phyloP scores from a whole-genome alignment of 1,140 invertebrate species.

The Trichonephila inaurata region DNA sequence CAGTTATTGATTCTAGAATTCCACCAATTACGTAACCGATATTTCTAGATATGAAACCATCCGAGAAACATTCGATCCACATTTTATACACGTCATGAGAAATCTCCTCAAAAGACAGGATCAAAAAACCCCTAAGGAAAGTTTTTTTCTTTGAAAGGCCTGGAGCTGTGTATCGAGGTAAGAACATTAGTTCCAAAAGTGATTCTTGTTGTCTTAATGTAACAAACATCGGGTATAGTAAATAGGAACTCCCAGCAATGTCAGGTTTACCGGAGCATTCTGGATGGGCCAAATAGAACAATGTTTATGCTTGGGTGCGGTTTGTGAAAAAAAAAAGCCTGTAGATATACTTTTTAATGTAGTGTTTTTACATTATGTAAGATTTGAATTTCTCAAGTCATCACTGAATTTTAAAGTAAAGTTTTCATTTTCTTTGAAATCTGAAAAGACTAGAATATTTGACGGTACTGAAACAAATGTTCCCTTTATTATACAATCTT shows the following conservation, averaged over 20 bases:
- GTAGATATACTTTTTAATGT: neutral
- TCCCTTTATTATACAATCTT: too few relatives aligned
- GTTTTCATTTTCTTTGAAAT: neutral
- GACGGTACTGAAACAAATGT: neutral
- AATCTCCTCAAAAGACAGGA: neutral
- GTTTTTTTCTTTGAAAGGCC: neutral
- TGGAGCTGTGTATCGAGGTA: neutral
- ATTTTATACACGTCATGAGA: neutral
- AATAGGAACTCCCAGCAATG: neutral
- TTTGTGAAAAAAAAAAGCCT: too few relatives aligned
- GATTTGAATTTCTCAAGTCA: neutral
- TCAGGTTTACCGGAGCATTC: neutral
- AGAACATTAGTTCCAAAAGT: neutral
- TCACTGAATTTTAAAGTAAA: neutral
- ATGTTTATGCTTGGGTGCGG: neutral
- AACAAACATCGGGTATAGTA: neutral
- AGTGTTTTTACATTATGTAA: neutral
- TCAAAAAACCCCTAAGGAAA: neutral
- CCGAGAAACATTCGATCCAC: slow-evolving; percentile 25
- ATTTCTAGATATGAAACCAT: slow-evolving; percentile 40
- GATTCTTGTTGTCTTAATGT: neutral
- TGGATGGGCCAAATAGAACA: neutral
- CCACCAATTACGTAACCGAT: slow-evolving; percentile 23
- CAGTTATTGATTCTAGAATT: neutral
- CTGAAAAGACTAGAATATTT: neutral